These are phyloP conservation scores for Phoxinus phoxinus DNA, from an alignment of 2,113 vertebrate species.

Conservation along the genomic window DNA sequence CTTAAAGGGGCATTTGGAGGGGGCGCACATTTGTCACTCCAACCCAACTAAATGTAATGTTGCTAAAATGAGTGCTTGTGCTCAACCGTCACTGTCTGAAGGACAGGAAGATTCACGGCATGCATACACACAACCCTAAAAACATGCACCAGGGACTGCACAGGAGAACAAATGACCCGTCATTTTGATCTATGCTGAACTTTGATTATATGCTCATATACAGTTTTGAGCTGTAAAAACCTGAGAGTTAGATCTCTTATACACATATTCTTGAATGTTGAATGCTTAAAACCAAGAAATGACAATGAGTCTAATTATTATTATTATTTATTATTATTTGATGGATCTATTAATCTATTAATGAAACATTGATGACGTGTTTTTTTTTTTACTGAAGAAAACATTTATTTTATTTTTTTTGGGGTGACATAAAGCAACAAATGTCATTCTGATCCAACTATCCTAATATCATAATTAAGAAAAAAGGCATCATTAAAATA, in stretches of 20 bases:
- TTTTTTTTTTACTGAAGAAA: too few relatives aligned
- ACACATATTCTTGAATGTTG: not conserved
- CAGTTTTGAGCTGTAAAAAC: not conserved
- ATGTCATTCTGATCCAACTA: not conserved
- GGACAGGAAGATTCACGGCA: not conserved
- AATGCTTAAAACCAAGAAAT: not conserved
- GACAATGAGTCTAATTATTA: not conserved
- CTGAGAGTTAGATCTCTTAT: too few relatives aligned
- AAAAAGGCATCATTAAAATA: too few relatives aligned
- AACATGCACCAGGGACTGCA: not conserved
- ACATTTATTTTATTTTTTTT: too few relatives aligned
- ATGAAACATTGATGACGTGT: too few relatives aligned
- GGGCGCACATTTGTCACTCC: not conserved
- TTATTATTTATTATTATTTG: not conserved
- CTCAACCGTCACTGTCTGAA: not conserved
- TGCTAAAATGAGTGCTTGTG: slow-evolving; percentile 25
- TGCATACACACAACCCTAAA: not conserved
- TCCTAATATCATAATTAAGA: not conserved
- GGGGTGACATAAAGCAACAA: not conserved
- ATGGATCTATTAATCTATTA: not conserved
- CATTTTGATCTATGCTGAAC: not conserved
- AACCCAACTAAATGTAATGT: slow-evolving; percentile 23
- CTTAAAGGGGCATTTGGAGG: slow-evolving; percentile 26
- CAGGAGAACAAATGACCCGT: not conserved
- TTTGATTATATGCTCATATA: not conserved